These are phyloP conservation scores for Oscheius sp. DNA, from an alignment of 2,888 invertebrate species.

Conservation along the genomic window DNA sequence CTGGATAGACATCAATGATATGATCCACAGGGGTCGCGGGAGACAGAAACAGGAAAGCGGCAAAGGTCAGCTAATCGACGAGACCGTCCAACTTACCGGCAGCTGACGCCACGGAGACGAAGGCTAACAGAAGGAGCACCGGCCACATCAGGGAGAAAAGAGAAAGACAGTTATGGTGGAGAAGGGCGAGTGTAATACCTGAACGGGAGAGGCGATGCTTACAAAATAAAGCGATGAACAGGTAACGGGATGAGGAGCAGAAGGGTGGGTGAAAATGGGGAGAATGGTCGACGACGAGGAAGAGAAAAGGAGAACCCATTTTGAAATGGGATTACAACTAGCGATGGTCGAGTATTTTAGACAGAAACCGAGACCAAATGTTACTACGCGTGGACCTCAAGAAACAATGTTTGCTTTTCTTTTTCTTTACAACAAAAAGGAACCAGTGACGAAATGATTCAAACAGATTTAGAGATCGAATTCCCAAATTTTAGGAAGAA, in stretches of 20 bases:
- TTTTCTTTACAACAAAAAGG: too few species aligned
- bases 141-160: neutral
- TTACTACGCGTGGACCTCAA: neutral
- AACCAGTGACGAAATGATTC: neutral
- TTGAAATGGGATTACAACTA: neutral
- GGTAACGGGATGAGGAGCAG: neutral
- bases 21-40: neutral
- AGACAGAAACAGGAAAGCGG: slow-evolving; percentile 10
- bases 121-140: neutral
- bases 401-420: too few species aligned
- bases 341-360: neutral
- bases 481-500: neutral
- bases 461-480: neutral
- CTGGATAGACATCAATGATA: neutral
- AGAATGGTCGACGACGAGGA: neutral
- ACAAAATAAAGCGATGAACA: neutral
- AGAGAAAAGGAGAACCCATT: neutral
- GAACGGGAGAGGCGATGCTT: neutral
- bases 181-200: slow-evolving; percentile 15
- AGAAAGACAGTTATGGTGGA: neutral
- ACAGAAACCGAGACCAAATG: neutral
- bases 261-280: neutral
- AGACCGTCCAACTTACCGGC: slow-evolving; percentile 8
- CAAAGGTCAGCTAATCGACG: slow-evolving; percentile 15
- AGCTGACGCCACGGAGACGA: neutral